These are phyloP conservation scores for Gymnoscelis rufifasciata DNA, from an alignment of 2,888 invertebrate genomes.

Conservation along the genomic window DNA sequence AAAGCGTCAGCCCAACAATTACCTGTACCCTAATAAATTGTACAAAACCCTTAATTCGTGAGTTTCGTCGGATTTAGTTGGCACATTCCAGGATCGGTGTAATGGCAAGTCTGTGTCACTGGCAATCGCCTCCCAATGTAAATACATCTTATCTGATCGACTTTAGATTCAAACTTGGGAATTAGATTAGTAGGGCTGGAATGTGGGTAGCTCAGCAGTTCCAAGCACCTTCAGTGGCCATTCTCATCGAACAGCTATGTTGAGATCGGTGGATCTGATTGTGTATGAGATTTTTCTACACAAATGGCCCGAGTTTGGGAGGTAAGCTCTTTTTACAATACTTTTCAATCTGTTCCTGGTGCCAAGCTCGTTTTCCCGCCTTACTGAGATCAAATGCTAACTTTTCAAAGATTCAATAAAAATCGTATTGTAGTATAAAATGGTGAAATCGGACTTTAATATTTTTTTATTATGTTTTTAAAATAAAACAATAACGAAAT, in stretches of 20 bases:
- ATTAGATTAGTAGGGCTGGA: constrained; percentile 4
- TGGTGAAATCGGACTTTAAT: background rate
- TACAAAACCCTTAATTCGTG: constrained; percentile 48
- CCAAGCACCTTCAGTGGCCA: background rate
- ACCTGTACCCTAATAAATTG: constrained; percentile 46
- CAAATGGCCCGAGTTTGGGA: background rate
- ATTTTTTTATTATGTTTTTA: background rate
- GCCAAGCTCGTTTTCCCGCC: too few relatives aligned
- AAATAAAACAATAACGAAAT: constrained; percentile 39
- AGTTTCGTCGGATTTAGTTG: constrained; percentile 41
- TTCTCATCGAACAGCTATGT: background rate
- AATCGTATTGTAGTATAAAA: too few relatives aligned
- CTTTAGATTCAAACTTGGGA: constrained; percentile 1
- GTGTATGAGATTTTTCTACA: background rate
- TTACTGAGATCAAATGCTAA: too few relatives aligned
- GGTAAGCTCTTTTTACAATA: background rate
- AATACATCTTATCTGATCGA: background rate
- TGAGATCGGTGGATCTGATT: background rate
- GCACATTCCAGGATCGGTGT: constrained; percentile 34
- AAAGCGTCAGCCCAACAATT: constrained; percentile 33
- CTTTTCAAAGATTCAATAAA: too few relatives aligned
- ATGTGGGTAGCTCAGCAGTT: background rate
- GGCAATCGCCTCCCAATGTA: background rate
- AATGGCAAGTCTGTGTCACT: constrained; percentile 11
- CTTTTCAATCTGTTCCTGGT: background rate